phyloP scores from a whole-genome alignment of 1,140 invertebrate species.

The Bactericera cockerelli region DNA sequence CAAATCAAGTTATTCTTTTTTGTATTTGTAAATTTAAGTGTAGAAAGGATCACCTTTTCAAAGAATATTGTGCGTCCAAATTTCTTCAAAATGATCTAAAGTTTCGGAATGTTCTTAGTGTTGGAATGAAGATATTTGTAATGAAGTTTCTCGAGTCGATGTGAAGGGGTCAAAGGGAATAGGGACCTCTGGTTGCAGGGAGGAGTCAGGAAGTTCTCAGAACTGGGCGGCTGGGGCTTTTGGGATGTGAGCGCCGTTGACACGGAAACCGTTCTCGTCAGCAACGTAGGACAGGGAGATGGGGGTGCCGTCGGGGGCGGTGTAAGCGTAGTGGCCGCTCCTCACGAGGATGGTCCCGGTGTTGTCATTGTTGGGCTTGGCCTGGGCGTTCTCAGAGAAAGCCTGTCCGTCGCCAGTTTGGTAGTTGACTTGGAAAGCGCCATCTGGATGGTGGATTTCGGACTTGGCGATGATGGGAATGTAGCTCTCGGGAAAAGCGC shows the following conservation, averaged over 20 bases:
- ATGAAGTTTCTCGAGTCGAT: too few relatives aligned
- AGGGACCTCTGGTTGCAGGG: too few relatives aligned
- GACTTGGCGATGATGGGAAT: background rate
- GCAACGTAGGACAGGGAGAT: conserved; percentile 51
- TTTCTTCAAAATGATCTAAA: too few relatives aligned
- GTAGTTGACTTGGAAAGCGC: conserved; percentile 7
- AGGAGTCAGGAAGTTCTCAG: too few relatives aligned
- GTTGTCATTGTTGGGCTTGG: background rate
- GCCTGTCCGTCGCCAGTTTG: conserved; percentile 5
- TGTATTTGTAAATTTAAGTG: too few relatives aligned
- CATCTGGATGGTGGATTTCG: conserved; percentile 3
- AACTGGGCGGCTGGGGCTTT: too few relatives aligned
- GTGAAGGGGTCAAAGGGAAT: too few relatives aligned
- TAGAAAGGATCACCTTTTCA: too few relatives aligned
- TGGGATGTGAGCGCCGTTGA: conserved; percentile 8
- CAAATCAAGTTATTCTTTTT: too few relatives aligned
- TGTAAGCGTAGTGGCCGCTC: conserved; percentile 44
- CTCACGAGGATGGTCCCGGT: conserved; percentile 34
- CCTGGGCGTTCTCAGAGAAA: conserved; percentile 1
- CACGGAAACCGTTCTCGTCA: conserved; percentile 60
- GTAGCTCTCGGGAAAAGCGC: background rate
- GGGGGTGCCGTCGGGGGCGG: conserved; percentile 41
- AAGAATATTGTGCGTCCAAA: too few relatives aligned
- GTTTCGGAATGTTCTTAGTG: too few relatives aligned
- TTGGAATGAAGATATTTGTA: too few relatives aligned